phyloP scores from a whole-genome alignment of 2,797 vertebrate species.

The Alectoris magna region DNA sequence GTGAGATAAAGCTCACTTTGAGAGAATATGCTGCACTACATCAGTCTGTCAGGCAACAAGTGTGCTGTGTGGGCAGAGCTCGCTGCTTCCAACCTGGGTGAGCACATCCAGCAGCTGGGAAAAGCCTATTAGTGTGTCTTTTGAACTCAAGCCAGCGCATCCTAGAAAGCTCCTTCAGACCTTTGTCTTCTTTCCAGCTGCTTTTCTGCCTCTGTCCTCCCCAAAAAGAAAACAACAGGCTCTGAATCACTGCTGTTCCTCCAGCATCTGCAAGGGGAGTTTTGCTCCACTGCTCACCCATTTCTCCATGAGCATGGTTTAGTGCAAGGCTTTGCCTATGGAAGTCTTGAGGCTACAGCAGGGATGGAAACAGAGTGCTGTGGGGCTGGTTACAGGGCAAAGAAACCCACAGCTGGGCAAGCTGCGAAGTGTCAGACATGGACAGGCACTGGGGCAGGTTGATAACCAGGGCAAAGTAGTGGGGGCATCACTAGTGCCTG shows the following conservation, averaged over 20 bases:
- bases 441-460: fast-evolving
- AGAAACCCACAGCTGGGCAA: neutral
- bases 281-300: neutral
- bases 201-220: neutral
- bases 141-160: neutral
- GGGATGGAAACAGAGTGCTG: neutral
- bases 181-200: neutral
- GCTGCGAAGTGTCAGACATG: neutral
- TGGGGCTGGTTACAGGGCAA: neutral
- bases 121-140: neutral
- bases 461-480: neutral
- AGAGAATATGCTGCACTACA: neutral
- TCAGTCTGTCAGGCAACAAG: neutral
- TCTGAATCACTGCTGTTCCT: neutral
- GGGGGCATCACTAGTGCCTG: neutral
- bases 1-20: neutral
- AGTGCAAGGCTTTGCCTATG: neutral
- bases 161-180: neutral
- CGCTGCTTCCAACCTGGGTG: neutral
- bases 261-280: neutral
- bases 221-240: neutral
- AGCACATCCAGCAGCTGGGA: neutral
- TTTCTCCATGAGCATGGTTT: neutral
- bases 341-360: neutral
- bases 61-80: neutral